These are phyloP conservation scores for Podarcis cretensis DNA, from an alignment of 2,113 vertebrate genomes.

Conservation along the genomic window DNA sequence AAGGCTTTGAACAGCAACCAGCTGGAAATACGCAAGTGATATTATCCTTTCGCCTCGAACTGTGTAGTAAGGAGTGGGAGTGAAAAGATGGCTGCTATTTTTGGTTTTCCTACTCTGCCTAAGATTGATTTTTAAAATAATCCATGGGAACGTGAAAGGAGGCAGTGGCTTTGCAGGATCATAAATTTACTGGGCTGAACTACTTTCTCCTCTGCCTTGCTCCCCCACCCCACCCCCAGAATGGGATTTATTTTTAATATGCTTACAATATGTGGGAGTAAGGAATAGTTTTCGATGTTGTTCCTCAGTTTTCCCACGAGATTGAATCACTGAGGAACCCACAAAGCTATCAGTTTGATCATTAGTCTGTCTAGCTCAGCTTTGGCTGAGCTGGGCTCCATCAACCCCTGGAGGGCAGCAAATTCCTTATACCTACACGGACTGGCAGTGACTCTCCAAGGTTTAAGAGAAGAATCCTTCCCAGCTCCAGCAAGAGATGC, in stretches of 20 bases:
- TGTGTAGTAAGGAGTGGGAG: not conserved
- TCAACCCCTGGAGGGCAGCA: not conserved
- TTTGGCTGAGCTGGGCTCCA: not conserved
- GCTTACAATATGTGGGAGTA: not conserved
- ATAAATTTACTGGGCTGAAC: not conserved
- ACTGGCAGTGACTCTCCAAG: not conserved
- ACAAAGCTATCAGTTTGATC: not conserved
- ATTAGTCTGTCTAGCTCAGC: not conserved
- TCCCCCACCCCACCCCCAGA: not conserved
- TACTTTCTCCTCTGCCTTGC: not conserved
- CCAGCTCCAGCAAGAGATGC: not conserved
- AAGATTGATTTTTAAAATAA: not conserved
- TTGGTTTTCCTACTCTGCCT: not conserved
- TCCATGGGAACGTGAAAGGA: conserved; percentile 9
- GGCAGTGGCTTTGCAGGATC: not conserved
- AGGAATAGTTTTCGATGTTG: conserved; percentile 29
- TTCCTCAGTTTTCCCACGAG: not conserved
- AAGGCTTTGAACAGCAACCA: too few species aligned
- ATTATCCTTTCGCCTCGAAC: not conserved
- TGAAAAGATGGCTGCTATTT: not conserved
- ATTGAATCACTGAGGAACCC: not conserved
- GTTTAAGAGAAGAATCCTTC: not conserved
- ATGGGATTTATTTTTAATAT: not conserved
- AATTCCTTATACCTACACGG: not conserved
- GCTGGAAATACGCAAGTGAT: not conserved